Percentiles rank a stretch among this genome's conserved stretches.
These are phyloP conservation scores for Nephrocerus scutellatus DNA, from an alignment of 2,888 invertebrate genomes.

Conservation along the genomic window DNA sequence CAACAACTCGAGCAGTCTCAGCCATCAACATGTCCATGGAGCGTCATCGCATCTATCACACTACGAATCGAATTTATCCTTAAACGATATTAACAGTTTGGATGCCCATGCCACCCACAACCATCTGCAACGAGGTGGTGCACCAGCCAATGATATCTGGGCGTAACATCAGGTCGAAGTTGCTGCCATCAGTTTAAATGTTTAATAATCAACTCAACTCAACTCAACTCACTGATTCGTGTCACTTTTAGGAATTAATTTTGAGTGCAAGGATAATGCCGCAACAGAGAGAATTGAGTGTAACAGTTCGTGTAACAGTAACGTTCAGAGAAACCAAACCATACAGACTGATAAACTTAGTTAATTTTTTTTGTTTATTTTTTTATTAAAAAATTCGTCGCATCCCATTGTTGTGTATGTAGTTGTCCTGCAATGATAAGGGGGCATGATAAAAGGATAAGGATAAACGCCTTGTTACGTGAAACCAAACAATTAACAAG, in stretches of 20 bases:
- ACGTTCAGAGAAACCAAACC: too few species aligned
- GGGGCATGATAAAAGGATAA: too few species aligned
- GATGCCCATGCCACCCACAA: slow-evolving; percentile 28
- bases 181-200: slow-evolving; percentile 26
- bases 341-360: slow-evolving; percentile 45
- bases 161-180: slow-evolving; percentile 34
- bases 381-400: neutral
- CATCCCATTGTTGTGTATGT: neutral
- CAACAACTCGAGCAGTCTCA: slow-evolving; percentile 34
- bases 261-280: too few species aligned
- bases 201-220: too few species aligned
- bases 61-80: slow-evolving; percentile 41
- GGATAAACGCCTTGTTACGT: neutral
- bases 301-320: too few species aligned
- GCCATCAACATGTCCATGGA: slow-evolving; percentile 35
- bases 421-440: too few species aligned
- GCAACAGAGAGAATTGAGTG: too few species aligned
- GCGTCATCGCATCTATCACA: slow-evolving; percentile 33
- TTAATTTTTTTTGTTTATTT: slow-evolving; percentile 18
- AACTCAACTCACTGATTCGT: too few species aligned
- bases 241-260: too few species aligned
- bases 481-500: neutral
- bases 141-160: slow-evolving; percentile 33
- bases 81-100: slow-evolving; percentile 32
- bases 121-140: slow-evolving; percentile 16